phyloP scores from a whole-genome alignment of 2,797 vertebrate genomes.

The Selene dorsalis region DNA sequence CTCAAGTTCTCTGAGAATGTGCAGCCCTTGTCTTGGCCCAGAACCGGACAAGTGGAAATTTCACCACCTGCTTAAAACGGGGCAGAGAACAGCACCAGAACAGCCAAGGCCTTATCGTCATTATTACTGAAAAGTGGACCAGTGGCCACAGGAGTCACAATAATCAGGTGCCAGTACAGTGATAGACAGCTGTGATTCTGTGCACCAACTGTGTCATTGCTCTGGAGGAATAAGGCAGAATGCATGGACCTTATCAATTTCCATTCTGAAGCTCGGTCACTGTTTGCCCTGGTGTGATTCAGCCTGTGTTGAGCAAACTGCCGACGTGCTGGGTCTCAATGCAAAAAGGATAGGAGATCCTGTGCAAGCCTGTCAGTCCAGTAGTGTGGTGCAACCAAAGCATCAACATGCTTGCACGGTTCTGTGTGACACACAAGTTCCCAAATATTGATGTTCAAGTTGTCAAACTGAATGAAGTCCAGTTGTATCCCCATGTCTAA shows the following conservation, averaged over 20 bases:
- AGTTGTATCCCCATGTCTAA: too few relatives aligned
- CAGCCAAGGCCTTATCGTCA: neutral
- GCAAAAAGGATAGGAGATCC: neutral
- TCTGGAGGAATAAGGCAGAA: neutral
- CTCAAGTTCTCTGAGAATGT: conserved; percentile 18
- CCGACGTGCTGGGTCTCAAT: neutral
- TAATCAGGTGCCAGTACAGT: neutral
- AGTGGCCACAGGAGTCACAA: neutral
- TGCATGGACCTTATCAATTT: neutral
- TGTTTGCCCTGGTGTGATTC: too few relatives aligned
- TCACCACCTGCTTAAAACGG: conserved; percentile 10
- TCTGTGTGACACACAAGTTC: neutral
- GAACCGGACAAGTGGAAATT: conserved; percentile 5
- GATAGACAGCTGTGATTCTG: neutral
- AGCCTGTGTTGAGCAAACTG: too few relatives aligned
- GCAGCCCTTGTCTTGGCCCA: neutral
- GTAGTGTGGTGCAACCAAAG: neutral
- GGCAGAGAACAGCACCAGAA: conserved; percentile 3
- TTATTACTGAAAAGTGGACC: neutral
- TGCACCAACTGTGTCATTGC: neutral
- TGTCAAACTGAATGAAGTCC: neutral
- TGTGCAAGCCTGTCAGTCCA: neutral
- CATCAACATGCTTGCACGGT: neutral
- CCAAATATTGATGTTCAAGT: neutral
- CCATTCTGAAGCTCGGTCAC: neutral